Percentiles rank a stretch among this genome's conserved stretches.
phyloP scores from a whole-genome alignment of 2,888 invertebrate genomes.

The Chloromyia formosa region DNA sequence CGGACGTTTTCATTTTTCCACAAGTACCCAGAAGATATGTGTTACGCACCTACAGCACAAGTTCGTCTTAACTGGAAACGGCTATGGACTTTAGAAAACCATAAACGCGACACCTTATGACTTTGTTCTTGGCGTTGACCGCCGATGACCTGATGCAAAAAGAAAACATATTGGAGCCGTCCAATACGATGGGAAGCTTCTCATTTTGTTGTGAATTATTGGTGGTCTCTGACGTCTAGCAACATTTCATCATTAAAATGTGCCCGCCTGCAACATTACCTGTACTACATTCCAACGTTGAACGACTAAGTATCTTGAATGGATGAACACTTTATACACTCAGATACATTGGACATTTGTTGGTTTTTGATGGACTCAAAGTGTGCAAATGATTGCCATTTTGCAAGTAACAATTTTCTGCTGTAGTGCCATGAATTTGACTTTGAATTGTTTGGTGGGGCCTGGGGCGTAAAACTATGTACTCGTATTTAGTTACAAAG shows the following conservation, averaged over 20 bases:
- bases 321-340: background rate
- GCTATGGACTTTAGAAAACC: slow-evolving; percentile 49
- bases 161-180: background rate
- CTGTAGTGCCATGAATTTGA: background rate
- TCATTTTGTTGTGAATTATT: slow-evolving; percentile 47
- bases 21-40: no score
- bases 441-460: no score
- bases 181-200: slow-evolving; percentile 13
- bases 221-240: slow-evolving; percentile 46
- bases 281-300: background rate
- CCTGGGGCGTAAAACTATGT: no score
- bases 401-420: background rate
- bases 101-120: slow-evolving; percentile 51
- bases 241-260: slow-evolving; percentile 47
- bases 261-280: slow-evolving; percentile 38
- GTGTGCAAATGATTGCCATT: slow-evolving; percentile 4
- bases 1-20: no score
- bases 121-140: slow-evolving; percentile 48
- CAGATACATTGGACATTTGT: slow-evolving; percentile 28
- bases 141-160: slow-evolving; percentile 32
- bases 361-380: slow-evolving; percentile 31
- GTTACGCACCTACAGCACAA: no score
- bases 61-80: slow-evolving; percentile 46
- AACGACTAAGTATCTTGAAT: no score
- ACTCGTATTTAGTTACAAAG: no score